Percentiles rank a stretch among this genome's conserved stretches.
These are phyloP conservation scores for Dorcus parallelipipedus DNA, from an alignment of 2,888 invertebrate species.

Conservation along the genomic window DNA sequence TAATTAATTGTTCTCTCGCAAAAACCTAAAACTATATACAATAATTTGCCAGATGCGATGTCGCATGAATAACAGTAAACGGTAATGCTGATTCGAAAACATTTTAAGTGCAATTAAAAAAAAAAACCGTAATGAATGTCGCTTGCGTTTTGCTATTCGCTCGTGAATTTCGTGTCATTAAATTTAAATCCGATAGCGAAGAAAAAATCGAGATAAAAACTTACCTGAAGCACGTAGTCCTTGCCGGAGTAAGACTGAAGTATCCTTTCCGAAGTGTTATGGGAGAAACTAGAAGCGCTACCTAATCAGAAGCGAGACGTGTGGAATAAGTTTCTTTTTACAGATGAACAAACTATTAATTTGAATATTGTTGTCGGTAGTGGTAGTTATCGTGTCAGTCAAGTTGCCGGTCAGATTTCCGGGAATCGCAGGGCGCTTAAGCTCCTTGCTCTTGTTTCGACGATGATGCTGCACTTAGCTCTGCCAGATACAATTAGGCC, in stretches of 20 bases:
- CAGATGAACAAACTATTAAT: slow-evolving; percentile 30
- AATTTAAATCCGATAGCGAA: too few relatives aligned
- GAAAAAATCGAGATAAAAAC: background rate
- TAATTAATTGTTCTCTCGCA: slow-evolving; percentile 28
- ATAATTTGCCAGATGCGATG: slow-evolving; percentile 14
- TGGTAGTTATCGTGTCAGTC: slow-evolving; percentile 31
- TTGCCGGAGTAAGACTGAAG: slow-evolving; percentile 2
- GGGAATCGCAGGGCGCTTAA: slow-evolving; percentile 29
- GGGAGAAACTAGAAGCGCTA: slow-evolving; percentile 14
- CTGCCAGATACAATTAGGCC: slow-evolving; percentile 27
- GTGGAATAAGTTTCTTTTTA: slow-evolving; percentile 21
- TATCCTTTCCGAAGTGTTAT: slow-evolving; percentile 3
- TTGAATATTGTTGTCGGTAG: slow-evolving; percentile 33
- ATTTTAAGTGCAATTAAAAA: background rate
- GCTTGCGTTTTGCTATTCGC: too few relatives aligned
- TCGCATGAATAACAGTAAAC: slow-evolving; percentile 17
- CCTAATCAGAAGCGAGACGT: slow-evolving; percentile 16
- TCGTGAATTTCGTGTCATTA: too few relatives aligned
- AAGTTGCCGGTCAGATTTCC: slow-evolving; percentile 34
- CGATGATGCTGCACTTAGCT: slow-evolving; percentile 30
- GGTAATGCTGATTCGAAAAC: slow-evolving; percentile 4
- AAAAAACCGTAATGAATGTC: too few relatives aligned
- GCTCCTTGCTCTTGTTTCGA: slow-evolving; percentile 20
- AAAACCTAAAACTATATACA: slow-evolving; percentile 1
- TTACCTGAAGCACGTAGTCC: background rate